These are phyloP conservation scores for Oreochromis niloticus DNA, from an alignment of 2,113 vertebrate genomes.

Conservation along the genomic window DNA sequence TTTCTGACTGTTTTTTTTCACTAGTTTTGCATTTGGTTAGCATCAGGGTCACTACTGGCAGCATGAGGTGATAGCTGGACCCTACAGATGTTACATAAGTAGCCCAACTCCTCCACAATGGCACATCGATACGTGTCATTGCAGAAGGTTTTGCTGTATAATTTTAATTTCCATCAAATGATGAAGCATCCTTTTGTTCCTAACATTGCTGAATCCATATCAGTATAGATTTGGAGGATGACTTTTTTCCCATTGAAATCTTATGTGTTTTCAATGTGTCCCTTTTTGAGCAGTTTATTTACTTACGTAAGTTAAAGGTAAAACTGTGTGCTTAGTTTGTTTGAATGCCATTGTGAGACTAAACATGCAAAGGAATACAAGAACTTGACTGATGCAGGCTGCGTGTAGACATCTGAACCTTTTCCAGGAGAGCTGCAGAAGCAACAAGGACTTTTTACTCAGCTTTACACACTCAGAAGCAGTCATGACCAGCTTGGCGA, in stretches of 20 bases:
- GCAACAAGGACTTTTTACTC: neutral
- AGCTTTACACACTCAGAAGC: neutral
- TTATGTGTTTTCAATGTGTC: neutral
- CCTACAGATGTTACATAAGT: neutral
- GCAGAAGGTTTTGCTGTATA: neutral
- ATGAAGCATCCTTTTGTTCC: neutral
- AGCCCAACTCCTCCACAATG: neutral
- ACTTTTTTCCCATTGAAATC: neutral
- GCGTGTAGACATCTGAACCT: neutral
- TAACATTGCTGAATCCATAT: neutral
- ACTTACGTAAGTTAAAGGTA: neutral
- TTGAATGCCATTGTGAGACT: neutral
- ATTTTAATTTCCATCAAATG: neutral
- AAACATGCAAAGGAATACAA: neutral
- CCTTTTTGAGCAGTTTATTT: neutral
- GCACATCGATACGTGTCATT: neutral
- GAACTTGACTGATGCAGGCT: neutral
- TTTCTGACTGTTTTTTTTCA: neutral
- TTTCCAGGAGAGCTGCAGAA: neutral
- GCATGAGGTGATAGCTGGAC: neutral
- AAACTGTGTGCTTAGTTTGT: neutral
- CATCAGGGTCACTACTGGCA: neutral
- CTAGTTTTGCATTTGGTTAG: neutral
- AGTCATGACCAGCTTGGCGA: neutral
- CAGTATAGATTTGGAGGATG: neutral